These are phyloP conservation scores for Sarcophaga bullata DNA, from an alignment of 1,140 invertebrate genomes.

Conservation along the genomic window DNA sequence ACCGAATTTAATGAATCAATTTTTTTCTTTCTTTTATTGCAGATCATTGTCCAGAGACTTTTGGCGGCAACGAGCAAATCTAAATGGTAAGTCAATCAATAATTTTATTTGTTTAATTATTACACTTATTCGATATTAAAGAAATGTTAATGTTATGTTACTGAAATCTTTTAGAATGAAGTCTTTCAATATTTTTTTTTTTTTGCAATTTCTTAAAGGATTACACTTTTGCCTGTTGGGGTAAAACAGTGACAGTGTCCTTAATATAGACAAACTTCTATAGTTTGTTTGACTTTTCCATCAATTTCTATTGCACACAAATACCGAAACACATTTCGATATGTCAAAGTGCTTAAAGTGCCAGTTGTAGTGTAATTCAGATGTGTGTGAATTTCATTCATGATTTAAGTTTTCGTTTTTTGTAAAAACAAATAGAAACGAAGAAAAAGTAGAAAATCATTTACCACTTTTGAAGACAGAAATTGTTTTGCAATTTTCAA, in stretches of 20 bases:
- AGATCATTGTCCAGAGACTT: no score
- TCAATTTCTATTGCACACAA: background rate
- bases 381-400: no score
- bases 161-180: no score
- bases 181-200: no score
- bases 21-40: no score
- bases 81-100: background rate
- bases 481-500: slow-evolving; percentile 39
- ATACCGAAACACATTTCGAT: background rate
- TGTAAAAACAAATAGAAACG: background rate
- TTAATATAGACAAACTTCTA: background rate
- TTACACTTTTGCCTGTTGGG: background rate
- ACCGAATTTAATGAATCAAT: no score
- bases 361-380: background rate
- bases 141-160: no score
- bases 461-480: slow-evolving; percentile 35
- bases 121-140: no score
- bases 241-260: background rate
- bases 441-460: background rate
- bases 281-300: slow-evolving; percentile 5
- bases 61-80: background rate
- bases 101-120: background rate
- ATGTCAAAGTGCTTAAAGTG: background rate
- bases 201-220: background rate
- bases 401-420: no score